Conservation (phyloP, 2,113 vertebrate species). For the Piprites chloris region DNA sequence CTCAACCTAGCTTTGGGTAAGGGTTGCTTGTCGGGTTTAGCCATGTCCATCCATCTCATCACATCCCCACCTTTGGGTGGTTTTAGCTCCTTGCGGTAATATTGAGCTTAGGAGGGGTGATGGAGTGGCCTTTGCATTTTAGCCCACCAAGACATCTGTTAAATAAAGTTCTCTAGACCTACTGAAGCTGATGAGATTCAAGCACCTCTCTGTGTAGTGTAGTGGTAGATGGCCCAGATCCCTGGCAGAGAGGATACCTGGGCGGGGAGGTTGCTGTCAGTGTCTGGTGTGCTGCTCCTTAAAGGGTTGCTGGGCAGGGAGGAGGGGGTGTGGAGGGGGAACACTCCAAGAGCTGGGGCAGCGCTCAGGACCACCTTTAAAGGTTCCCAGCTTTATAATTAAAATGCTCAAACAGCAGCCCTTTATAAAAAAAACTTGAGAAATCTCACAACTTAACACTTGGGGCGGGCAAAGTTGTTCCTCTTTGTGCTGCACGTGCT, state of each 20-base stretch:
- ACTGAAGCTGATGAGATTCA: background rate
- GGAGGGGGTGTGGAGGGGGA: background rate
- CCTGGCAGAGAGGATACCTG: accelerated
- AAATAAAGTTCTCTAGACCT: background rate
- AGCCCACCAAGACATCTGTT: background rate
- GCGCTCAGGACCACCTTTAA: background rate
- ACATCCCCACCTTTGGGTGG: background rate
- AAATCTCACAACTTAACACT: background rate
- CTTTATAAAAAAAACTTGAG: background rate
- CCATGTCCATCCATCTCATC: background rate
- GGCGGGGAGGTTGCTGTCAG: accelerated
- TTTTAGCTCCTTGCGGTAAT: background rate
- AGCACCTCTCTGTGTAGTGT: background rate
- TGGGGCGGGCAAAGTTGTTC: background rate
- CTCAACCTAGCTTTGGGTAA: background rate
- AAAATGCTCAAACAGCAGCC: accelerated
- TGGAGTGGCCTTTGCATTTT: background rate
- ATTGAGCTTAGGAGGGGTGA: background rate
- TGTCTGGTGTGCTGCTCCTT: background rate
- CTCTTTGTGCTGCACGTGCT: accelerated
- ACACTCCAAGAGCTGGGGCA: too few relatives aligned
- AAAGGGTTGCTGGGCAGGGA: background rate
- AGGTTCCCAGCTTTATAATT: background rate
- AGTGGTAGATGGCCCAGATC: background rate
- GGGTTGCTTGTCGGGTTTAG: background rate